Evolutionary conservation across 1,140 invertebrate genomes (phyloP).

Genomic region (Tetramorium simillimum): DNA sequence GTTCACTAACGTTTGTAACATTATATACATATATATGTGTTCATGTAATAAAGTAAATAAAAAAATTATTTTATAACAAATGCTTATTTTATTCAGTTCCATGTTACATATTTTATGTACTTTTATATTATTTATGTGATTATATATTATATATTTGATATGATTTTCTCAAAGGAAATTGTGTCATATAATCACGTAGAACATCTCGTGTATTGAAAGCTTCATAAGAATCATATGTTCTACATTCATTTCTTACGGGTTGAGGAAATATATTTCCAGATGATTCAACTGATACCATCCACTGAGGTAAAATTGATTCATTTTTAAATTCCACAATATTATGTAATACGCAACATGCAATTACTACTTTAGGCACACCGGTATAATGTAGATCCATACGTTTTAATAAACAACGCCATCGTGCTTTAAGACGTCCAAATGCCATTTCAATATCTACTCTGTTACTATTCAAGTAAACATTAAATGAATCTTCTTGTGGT

Average conservation of each 20-base stretch:
- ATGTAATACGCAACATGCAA: background rate
- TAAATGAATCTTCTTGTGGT: constrained; percentile 74
- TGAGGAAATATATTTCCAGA: background rate
- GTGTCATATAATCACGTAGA: constrained; percentile 3
- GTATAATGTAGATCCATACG: constrained; percentile 53
- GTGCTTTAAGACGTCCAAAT: constrained; percentile 77
- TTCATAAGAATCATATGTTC: constrained; percentile 11
- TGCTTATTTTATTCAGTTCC: background rate
- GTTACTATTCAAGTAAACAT: constrained; percentile 72
- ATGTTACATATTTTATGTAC: background rate
- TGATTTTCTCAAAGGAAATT: constrained; percentile 22
- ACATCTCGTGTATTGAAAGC: background rate
- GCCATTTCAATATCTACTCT: constrained; percentile 77
- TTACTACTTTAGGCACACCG: constrained; percentile 5
- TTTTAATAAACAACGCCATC: constrained; percentile 66
- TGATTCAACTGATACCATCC: background rate
- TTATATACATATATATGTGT: background rate
- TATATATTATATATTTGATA: no score
- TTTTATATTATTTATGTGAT: constrained; percentile 9
- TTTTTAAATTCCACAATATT: background rate
- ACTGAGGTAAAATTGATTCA: constrained; percentile 9
- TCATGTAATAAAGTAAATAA: background rate
- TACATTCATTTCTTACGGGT: constrained; percentile 9
- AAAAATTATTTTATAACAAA: background rate
- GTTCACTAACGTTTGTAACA: background rate